Evolutionary conservation across 2,797 vertebrate genomes (phyloP).

Genomic region (Syngnathus rostellatus): DNA sequence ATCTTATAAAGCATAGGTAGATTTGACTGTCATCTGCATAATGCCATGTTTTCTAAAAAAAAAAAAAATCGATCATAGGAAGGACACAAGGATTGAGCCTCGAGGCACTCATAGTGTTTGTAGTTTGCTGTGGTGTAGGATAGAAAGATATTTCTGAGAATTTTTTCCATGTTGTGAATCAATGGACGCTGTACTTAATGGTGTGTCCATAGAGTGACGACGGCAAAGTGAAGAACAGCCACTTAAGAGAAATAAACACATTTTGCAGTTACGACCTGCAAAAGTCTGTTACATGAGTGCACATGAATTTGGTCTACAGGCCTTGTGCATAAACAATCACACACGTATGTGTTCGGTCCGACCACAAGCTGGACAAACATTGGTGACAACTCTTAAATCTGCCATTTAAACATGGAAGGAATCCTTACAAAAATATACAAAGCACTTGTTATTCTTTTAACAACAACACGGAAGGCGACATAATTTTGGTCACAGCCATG

Average conservation of each 20-base stretch:
- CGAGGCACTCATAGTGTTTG: neutral
- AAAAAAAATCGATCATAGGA: no score
- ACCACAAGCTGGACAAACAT: constrained; percentile 44
- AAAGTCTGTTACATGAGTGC: neutral
- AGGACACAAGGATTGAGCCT: no score
- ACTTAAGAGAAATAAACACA: no score
- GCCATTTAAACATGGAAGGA: constrained; percentile 50
- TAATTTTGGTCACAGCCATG: constrained; percentile 16
- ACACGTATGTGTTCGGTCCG: neutral
- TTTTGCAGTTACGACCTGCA: no score
- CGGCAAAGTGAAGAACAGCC: neutral
- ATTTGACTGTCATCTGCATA: no score
- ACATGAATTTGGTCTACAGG: neutral
- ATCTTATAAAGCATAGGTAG: no score
- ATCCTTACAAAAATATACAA: constrained; percentile 55
- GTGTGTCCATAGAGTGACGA: neutral
- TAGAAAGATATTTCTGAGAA: no score
- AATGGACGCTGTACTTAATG: neutral
- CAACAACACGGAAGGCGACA: constrained; percentile 18
- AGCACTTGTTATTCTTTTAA: constrained; percentile 34
- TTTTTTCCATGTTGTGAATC: neutral
- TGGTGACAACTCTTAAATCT: constrained; percentile 34
- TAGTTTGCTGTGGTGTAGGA: no score
- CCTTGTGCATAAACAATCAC: neutral
- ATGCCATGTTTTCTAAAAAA: no score